Evolutionary conservation across 1,140 invertebrate species (phyloP).

Genomic region (Maconellicoccus hirsutus): DNA sequence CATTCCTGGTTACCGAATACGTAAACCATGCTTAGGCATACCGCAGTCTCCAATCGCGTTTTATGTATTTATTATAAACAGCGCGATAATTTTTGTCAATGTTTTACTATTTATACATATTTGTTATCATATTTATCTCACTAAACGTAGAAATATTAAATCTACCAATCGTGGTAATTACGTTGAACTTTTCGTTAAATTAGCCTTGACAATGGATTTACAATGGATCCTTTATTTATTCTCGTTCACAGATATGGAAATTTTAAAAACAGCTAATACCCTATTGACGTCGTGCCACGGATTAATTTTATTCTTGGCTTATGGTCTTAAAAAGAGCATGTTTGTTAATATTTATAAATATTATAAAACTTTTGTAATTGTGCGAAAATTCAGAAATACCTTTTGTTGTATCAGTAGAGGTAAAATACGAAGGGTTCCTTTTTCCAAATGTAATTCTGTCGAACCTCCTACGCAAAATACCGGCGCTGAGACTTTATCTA

Average conservation of each 20-base stretch:
- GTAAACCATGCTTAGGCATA: slow-evolving; percentile 11
- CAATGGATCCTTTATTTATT: slow-evolving; percentile 44
- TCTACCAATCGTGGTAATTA: not conserved
- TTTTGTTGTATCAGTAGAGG: too few relatives aligned
- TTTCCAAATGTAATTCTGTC: too few relatives aligned
- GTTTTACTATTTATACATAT: slow-evolving; percentile 41
- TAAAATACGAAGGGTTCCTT: too few relatives aligned
- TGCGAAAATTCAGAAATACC: too few relatives aligned
- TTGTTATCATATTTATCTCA: slow-evolving; percentile 41
- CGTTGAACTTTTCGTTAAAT: slow-evolving; percentile 41
- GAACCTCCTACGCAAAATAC: too few relatives aligned
- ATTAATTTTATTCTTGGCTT: slow-evolving; percentile 45
- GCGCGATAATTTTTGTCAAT: slow-evolving; percentile 39
- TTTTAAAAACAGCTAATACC: slow-evolving; percentile 42
- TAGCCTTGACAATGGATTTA: slow-evolving; percentile 43
- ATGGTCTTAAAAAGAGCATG: slow-evolving; percentile 29
- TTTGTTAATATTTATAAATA: not conserved
- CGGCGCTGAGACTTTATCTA: too few relatives aligned
- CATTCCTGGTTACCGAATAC: not conserved
- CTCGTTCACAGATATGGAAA: slow-evolving; percentile 35
- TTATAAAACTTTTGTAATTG: too few relatives aligned
- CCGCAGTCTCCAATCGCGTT: slow-evolving; percentile 36
- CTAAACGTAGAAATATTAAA: slow-evolving; percentile 37
- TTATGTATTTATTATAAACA: slow-evolving; percentile 44
- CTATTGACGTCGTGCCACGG: slow-evolving; percentile 46